Conservation (phyloP, 1,140 invertebrate genomes). For the Araneus ventricosus region DNA sequence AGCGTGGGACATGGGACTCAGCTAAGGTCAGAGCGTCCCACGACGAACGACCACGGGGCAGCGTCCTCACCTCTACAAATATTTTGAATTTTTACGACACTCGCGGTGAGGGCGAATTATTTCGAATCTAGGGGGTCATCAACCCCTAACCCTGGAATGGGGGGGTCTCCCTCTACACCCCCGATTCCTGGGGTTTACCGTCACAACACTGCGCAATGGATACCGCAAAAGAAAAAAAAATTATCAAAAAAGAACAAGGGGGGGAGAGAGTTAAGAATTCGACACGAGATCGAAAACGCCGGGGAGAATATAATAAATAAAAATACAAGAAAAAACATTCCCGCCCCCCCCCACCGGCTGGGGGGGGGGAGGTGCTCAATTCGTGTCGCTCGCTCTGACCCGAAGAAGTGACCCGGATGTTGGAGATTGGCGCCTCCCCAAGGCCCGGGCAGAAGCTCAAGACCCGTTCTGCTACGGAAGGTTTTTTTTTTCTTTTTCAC, state of each 20-base stretch:
- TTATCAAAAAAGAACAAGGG: background rate
- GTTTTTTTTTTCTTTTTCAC: slow-evolving; percentile 23
- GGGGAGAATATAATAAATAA: slow-evolving; percentile 1
- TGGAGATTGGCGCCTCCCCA: slow-evolving; percentile 67
- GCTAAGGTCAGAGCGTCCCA: too few species aligned
- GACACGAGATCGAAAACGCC: background rate
- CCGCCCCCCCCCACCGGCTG: slow-evolving; percentile 40
- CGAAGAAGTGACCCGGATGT: slow-evolving; percentile 71
- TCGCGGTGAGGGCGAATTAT: background rate
- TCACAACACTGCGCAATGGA: slow-evolving; percentile 8
- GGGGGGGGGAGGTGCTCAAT: slow-evolving; percentile 30
- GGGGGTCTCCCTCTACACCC: slow-evolving; percentile 1
- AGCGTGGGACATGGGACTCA: too few species aligned
- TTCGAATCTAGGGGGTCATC: background rate
- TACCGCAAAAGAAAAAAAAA: background rate
- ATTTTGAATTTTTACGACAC: background rate
- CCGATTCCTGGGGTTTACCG: background rate
- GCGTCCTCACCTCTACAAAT: background rate
- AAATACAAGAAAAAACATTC: slow-evolving; percentile 48
- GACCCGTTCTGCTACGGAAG: slow-evolving; percentile 53
- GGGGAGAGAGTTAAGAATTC: slow-evolving; percentile 53
- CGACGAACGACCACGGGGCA: too few species aligned
- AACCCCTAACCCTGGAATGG: background rate
- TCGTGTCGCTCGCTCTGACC: slow-evolving; percentile 69
- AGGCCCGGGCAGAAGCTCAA: slow-evolving; percentile 53